Evolutionary conservation across 2,888 invertebrate genomes (phyloP).

Genomic region (Protonemura montana): DNA sequence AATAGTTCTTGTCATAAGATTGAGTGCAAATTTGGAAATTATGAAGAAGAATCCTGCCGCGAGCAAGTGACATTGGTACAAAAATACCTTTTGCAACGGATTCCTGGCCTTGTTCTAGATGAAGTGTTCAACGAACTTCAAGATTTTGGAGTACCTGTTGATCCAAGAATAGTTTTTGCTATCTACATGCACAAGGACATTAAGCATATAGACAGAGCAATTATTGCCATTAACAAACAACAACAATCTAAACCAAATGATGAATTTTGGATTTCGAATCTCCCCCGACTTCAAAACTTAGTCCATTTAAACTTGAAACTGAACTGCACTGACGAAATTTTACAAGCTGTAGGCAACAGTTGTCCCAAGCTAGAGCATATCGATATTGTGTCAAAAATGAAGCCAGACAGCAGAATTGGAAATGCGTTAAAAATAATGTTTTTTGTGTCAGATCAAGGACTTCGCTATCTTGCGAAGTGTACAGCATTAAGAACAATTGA

Average conservation of each 20-base stretch:
- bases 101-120: conserved; percentile 49
- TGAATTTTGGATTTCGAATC: conserved; percentile 49
- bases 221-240: not conserved
- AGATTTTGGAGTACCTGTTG: conserved; percentile 17
- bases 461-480: conserved; percentile 50
- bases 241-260: conserved; percentile 25
- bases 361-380: conserved; percentile 50
- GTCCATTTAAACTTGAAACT: conserved; percentile 49
- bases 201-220: conserved; percentile 45
- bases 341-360: conserved; percentile 50
- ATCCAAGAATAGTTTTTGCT: conserved; percentile 47
- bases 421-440: conserved; percentile 51
- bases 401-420: conserved; percentile 45
- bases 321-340: conserved; percentile 51
- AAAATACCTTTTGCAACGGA: conserved; percentile 45
- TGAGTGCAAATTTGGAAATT: conserved; percentile 47
- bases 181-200: conserved; percentile 50
- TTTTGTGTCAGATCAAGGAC: conserved; percentile 51
- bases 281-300: conserved; percentile 47
- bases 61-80: conserved; percentile 44
- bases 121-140: conserved; percentile 47
- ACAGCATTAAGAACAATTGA: conserved; percentile 49
- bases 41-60: conserved; percentile 45
- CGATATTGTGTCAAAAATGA: conserved; percentile 50
- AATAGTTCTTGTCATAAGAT: conserved; percentile 48